Conservation (phyloP, 2,888 invertebrate genomes). For the Temnothorax ravouxi region DNA sequence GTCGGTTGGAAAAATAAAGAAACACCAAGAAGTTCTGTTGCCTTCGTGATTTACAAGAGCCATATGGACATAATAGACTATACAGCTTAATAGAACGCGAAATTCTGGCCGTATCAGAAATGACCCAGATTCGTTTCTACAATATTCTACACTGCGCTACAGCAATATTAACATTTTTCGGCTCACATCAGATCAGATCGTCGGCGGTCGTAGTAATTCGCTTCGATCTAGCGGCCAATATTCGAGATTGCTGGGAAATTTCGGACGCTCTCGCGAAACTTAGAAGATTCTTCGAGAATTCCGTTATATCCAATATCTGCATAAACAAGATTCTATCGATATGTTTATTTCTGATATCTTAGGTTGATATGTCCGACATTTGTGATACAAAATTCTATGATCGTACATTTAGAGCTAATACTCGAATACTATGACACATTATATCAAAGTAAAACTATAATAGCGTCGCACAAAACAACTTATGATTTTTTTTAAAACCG, state of each 20-base stretch:
- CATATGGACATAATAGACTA: slow-evolving; percentile 32
- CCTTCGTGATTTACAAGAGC: slow-evolving; percentile 51
- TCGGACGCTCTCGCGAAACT: slow-evolving; percentile 23
- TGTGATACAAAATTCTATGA: neutral
- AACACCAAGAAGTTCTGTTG: slow-evolving; percentile 39
- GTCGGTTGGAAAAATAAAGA: slow-evolving; percentile 48
- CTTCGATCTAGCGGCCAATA: slow-evolving; percentile 6
- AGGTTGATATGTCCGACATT: neutral
- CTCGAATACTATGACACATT: neutral
- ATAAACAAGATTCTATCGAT: slow-evolving; percentile 23
- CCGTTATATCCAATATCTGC: neutral
- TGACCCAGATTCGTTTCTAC: slow-evolving; percentile 41
- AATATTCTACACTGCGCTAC: neutral
- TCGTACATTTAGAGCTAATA: slow-evolving; percentile 7
- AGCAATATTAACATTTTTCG: slow-evolving; percentile 29
- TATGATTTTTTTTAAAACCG: neutral
- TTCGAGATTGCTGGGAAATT: slow-evolving; percentile 29
- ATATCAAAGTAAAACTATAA: neutral
- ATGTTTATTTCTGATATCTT: slow-evolving; percentile 27
- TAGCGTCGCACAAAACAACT: neutral
- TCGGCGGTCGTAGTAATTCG: neutral
- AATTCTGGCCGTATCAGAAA: slow-evolving; percentile 19
- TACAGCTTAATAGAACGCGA: slow-evolving; percentile 42
- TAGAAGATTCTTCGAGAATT: slow-evolving; percentile 15
- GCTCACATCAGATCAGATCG: neutral